A percentile compares a stretch with the other conserved stretches of the same genome.
Conservation (phyloP, 1,140 invertebrate species). For the Drosophila subobscura region DNA sequence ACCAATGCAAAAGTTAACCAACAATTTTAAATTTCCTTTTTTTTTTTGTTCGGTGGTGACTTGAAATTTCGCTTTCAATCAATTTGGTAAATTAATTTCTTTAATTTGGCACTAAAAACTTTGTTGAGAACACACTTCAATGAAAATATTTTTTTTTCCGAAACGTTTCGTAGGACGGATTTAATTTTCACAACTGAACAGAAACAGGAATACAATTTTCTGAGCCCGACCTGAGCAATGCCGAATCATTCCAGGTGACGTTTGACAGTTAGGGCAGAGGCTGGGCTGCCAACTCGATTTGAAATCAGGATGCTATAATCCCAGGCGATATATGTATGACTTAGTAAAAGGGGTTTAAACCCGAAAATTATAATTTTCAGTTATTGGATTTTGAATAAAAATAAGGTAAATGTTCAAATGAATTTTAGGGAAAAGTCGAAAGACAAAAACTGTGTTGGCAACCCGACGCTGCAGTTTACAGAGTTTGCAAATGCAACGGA, state of each 20-base stretch:
- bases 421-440: too few relatives aligned
- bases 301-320: background rate
- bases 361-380: background rate
- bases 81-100: constrained; percentile 7
- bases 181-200: constrained; percentile 63
- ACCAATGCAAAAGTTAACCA: constrained; percentile 4
- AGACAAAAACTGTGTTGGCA: too few relatives aligned
- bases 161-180: constrained; percentile 56
- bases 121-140: constrained; percentile 8
- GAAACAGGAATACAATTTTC: constrained; percentile 28
- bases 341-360: constrained; percentile 14
- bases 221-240: constrained; percentile 11
- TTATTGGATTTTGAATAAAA: too few relatives aligned
- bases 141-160: constrained; percentile 35
- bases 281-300: constrained; percentile 16
- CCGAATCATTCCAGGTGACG: constrained; percentile 19
- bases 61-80: constrained; percentile 44
- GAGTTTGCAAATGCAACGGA: too few relatives aligned
- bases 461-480: too few relatives aligned
- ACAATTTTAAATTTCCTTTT: constrained; percentile 31
- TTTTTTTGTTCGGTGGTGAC: constrained; percentile 9
- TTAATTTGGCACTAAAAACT: constrained; percentile 1
- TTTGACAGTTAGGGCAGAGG: constrained; percentile 19
- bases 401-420: too few relatives aligned
- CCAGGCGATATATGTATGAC: background rate